A percentile compares a stretch with the other conserved stretches of the same genome.
These are phyloP conservation scores for Oxyura jamaicensis DNA, from an alignment of 2,113 vertebrate genomes.

Conservation along the genomic window DNA sequence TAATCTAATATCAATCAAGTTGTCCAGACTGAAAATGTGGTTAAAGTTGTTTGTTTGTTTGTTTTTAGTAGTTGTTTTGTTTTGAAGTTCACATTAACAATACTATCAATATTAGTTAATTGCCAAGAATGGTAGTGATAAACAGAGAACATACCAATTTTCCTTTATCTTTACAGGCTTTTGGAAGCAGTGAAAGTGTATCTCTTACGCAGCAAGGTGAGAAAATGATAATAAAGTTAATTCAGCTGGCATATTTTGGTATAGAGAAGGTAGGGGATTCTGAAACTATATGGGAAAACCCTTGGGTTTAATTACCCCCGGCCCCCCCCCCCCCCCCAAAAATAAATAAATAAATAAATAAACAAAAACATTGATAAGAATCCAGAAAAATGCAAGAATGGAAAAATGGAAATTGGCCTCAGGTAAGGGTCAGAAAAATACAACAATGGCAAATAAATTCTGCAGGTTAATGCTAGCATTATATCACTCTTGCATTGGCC, in stretches of 20 bases:
- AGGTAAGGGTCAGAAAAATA: background rate
- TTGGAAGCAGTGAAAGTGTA: background rate
- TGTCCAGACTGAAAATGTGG: background rate
- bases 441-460: background rate
- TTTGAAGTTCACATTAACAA: background rate
- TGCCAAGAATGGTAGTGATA: background rate
- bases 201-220: background rate
- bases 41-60: background rate
- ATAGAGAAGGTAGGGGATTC: background rate
- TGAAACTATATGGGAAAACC: background rate
- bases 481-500: background rate
- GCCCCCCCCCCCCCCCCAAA: too few relatives aligned
- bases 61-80: background rate
- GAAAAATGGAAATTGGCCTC: background rate
- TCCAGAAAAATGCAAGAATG: background rate
- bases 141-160: background rate
- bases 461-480: background rate
- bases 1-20: background rate
- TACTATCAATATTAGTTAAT: background rate
- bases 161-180: background rate
- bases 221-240: background rate
- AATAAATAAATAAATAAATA: too few relatives aligned
- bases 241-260: background rate
- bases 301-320: background rate
- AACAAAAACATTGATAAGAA: background rate